Conservation (phyloP, 2,113 vertebrate genomes). For the Neomonachus schauinslandi region DNA sequence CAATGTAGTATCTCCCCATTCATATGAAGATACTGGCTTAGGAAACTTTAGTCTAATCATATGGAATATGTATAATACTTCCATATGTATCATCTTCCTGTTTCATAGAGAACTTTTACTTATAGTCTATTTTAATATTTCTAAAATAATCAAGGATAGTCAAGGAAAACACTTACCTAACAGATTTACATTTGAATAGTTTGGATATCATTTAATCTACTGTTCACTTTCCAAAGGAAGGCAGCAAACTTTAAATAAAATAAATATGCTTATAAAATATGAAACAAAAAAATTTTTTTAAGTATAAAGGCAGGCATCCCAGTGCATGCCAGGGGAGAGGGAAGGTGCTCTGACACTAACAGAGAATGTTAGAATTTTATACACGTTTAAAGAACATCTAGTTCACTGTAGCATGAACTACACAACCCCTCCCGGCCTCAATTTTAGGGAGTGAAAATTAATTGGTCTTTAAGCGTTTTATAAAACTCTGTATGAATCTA, state of each 20-base stretch:
- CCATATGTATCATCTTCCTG: neutral
- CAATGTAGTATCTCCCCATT: neutral
- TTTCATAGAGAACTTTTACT: neutral
- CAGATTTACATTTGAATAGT: neutral
- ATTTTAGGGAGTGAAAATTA: neutral
- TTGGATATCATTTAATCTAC: slow-evolving; percentile 19
- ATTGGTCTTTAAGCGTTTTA: slow-evolving; percentile 13
- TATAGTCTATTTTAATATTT: neutral
- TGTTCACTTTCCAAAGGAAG: neutral
- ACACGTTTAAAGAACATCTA: neutral
- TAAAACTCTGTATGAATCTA: slow-evolving; percentile 14
- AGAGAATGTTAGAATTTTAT: neutral
- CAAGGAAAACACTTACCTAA: neutral
- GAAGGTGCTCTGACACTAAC: neutral
- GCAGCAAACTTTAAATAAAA: slow-evolving; percentile 24
- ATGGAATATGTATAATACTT: neutral
- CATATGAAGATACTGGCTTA: neutral
- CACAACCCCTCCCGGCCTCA: neutral
- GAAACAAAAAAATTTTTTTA: neutral
- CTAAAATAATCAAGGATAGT: neutral
- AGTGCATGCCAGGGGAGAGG: neutral
- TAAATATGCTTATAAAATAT: neutral
- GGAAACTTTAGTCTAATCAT: neutral
- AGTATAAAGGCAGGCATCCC: neutral
- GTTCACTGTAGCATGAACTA: neutral